These are phyloP conservation scores for Cataglyphis cursor DNA, from an alignment of 2,888 invertebrate species.

Conservation along the genomic window DNA sequence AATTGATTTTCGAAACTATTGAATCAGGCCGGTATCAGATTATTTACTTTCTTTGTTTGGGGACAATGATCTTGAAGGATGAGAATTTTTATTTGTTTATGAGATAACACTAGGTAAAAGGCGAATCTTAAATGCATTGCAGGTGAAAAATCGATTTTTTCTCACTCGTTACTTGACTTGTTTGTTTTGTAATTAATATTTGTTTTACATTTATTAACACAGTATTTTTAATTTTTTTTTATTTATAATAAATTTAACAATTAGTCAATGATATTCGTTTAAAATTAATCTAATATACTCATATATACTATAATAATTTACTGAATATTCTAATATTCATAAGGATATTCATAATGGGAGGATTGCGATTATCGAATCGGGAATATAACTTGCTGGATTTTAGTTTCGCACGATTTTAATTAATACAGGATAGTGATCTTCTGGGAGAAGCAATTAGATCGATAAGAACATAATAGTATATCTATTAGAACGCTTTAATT, in stretches of 20 bases:
- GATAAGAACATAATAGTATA: slow-evolving; percentile 16
- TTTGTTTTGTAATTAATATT: too few species aligned
- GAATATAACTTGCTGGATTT: background rate
- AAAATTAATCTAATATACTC: background rate
- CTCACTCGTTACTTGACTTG: too few species aligned
- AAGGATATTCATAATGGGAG: background rate
- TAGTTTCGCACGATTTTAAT: background rate
- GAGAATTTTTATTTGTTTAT: background rate
- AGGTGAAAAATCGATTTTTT: background rate
- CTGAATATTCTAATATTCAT: background rate
- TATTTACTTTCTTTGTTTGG: background rate
- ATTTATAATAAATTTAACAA: background rate
- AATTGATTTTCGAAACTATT: background rate
- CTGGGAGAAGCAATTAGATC: slow-evolving; percentile 9
- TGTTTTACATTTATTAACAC: background rate
- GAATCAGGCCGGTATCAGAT: background rate
- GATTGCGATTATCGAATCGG: background rate
- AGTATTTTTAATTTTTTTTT: background rate
- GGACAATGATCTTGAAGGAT: background rate
- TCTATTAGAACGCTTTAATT: slow-evolving; percentile 35
- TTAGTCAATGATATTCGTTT: background rate
- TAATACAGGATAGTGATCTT: background rate
- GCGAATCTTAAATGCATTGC: background rate
- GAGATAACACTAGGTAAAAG: background rate
- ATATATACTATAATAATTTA: too few species aligned